Base-by-base conservation (phyloP, 2,888 invertebrate species). In the Thumatha senex region DNA sequence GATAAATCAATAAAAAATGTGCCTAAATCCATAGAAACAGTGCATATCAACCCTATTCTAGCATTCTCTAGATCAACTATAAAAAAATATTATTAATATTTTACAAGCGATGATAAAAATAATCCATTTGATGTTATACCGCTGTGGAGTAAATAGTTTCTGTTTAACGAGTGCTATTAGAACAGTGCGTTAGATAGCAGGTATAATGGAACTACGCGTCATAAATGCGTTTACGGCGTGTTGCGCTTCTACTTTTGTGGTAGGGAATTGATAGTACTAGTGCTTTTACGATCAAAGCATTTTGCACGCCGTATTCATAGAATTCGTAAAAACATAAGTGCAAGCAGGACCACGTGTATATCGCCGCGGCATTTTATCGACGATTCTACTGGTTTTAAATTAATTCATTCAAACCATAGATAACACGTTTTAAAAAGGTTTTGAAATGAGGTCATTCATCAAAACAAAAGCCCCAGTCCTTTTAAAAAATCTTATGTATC, bases 121-220 rank as follows among this genome's bases (percentile, higher is more conserved):
- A 44, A 54, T 53, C 51, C 40, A 56, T 64, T 55, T 52, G 53
- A 47, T 55, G 36, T 50, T 39, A 49, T 34, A 15, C 49, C 46
- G 18, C 53, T 47, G 34, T 7, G 40, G 40, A 48, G 29, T 13
- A 38, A 50, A 52, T 41, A 41, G 51, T 47, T 43, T 13, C 10
- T 15, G 41, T 63, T 58, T 56, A 56, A 53, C 42, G 46, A 46
- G 42, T 40, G 29, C 14, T 49, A 50, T 54, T 48, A 53, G 30
- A 48, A 31, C 33, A 48, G 41, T 40, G 41, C 54, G 42, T 42
- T 35, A 44, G 18, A 43, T n/a, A 4, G 12, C 42, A 43, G 15
- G 10, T 12, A 24, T 18, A 34, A 42, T 43, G 33, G 18, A 18
- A 18, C 9, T 33, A 18, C 13, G 10, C 12, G 11, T n/a, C 42